Conservation (phyloP, 2,113 vertebrate species). For the Otis tarda region DNA sequence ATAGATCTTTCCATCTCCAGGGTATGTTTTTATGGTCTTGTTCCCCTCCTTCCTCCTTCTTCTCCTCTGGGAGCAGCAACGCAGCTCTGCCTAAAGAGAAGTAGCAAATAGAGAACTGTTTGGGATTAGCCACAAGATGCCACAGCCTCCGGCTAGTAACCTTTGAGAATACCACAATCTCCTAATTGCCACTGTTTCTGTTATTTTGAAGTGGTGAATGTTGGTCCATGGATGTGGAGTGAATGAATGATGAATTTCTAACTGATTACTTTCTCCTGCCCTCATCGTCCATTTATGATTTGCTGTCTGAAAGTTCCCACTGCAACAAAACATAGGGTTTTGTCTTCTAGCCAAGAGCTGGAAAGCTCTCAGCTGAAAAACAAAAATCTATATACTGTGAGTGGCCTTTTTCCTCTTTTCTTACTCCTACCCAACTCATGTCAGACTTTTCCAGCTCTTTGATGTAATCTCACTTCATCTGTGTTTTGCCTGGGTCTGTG, state of each 20-base stretch:
- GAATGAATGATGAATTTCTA: not conserved
- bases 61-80: not conserved
- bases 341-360: not conserved
- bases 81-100: not conserved
- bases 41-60: not conserved
- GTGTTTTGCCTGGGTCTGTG: not conserved
- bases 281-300: not conserved
- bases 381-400: not conserved
- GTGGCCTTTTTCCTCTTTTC: not conserved
- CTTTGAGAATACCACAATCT: not conserved
- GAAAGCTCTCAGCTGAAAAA: not conserved
- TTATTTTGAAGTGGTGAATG: not conserved
- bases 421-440: not conserved
- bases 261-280: not conserved
- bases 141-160: not conserved
- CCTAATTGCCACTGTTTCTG: not conserved
- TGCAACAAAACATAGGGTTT: not conserved
- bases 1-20: not conserved
- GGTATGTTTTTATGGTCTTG: not conserved
- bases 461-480: not conserved
- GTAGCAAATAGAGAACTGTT: not conserved
- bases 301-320: not conserved
- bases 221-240: not conserved
- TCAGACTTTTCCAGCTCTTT: not conserved
- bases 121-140: not conserved